Evolutionary conservation across 2,888 invertebrate species (phyloP), one percentile per base, ranked within the genome.

Genomic region (Incurvaria masculella): DNA sequence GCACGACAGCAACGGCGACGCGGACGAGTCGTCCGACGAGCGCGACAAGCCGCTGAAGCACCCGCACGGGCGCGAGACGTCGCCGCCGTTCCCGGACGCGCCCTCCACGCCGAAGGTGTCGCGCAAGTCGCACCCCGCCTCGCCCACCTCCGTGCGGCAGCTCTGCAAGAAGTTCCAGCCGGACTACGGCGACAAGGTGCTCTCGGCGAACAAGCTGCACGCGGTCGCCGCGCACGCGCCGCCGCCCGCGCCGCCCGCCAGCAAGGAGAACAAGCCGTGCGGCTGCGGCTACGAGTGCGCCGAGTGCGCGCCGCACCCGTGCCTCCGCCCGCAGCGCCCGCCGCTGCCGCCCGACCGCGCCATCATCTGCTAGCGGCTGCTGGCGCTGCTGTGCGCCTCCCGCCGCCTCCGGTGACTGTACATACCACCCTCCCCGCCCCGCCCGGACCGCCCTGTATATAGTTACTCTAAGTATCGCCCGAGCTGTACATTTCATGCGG

Each of bases 51-150:
- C 72, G 45, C 64, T 76, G 54, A 79, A 79, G 59, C 79, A 79
- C 56, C 65, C 69, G 57, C 72, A 72, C 59, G 72, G 73, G 59
- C 68, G 78, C 47, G 72, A 74, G 60, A 58, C 62, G 21, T 72
- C 74, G 39, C 79, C 81, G 53, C 74, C 83, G 53, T 82, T 79
- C 65, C 82, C 81, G 53, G 84, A 83, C 66, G 84, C 84, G 45
- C 84, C 84, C 57, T 83, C 83, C 62, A 84, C 84, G 54, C 84
- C 84, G 58, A 84, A 84, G 79, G 76, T 78, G 52, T 81, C 82
- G 52, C 81, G 84, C 61, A 83, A 84, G 60, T 81, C 82, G 27
- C 80, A 79, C 55, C 71, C 75, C 53, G 80, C 80, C 61, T 76
- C 82, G 60, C 75, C 83, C 11, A 53, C 56, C 3, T 78, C 79